Percentiles rank a stretch among this genome's conserved stretches.
Evolutionary conservation across 2,113 vertebrate species (phyloP).

Genomic region (Pangasianodon gigas): DNA sequence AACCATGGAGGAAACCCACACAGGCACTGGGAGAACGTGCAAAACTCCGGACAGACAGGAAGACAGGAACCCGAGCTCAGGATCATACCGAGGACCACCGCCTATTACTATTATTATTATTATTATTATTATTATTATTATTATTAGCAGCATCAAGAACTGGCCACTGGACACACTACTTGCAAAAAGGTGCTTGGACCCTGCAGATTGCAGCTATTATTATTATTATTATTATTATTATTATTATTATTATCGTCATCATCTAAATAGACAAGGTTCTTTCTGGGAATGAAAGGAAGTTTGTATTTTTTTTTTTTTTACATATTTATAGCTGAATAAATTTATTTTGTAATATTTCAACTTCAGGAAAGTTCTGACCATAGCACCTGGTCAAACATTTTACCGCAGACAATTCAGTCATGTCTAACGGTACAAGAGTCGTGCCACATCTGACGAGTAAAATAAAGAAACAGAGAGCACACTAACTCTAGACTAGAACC

Average conservation of each 20-base stretch:
- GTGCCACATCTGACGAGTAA: background rate
- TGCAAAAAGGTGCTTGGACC: background rate
- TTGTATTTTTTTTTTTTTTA: background rate
- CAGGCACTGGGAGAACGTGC: background rate
- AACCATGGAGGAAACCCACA: background rate
- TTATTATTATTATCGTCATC: background rate
- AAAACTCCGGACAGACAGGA: too few species aligned
- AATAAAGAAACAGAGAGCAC: background rate
- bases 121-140: background rate
- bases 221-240: background rate
- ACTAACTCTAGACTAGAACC: background rate
- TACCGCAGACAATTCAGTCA: background rate
- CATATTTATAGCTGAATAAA: background rate
- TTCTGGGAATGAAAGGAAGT: background rate
- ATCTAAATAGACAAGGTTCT: background rate
- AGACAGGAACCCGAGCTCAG: background rate
- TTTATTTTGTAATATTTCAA: background rate
- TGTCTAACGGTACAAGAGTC: background rate
- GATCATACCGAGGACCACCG: background rate
- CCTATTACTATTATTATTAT: background rate
- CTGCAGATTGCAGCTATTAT: background rate
- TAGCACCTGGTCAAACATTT: background rate
- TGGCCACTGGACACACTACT: background rate
- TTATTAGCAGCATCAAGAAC: background rate
- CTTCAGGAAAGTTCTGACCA: background rate